These are phyloP conservation scores for Mirza zaza DNA, from an alignment of 2,113 vertebrate genomes.

Conservation along the genomic window DNA sequence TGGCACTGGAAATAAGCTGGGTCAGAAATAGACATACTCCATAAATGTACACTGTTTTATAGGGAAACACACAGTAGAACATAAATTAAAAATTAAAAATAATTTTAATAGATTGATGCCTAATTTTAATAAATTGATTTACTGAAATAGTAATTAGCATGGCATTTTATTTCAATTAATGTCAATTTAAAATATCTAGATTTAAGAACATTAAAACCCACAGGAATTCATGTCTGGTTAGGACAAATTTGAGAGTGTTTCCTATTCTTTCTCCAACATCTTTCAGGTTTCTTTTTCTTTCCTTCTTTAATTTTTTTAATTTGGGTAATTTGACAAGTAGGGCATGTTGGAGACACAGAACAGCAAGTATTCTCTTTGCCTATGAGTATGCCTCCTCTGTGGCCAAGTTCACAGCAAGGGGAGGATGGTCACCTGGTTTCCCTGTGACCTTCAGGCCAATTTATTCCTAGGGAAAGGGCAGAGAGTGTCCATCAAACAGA, in stretches of 20 bases:
- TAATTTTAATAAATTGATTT: neutral
- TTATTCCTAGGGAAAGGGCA: neutral
- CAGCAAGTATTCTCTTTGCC: neutral
- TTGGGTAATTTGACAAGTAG: neutral
- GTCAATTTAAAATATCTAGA: neutral
- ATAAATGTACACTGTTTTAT: neutral
- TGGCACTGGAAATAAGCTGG: neutral
- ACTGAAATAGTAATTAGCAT: neutral
- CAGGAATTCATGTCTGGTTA: neutral
- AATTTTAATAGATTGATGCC: neutral
- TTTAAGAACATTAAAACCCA: neutral
- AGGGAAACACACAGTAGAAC: neutral
- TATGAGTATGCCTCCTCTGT: neutral
- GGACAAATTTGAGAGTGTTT: neutral
- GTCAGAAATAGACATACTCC: neutral
- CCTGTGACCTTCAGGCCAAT: neutral
- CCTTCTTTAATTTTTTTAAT: neutral
- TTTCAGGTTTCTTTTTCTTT: neutral
- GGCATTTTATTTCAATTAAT: neutral
- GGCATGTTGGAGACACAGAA: neutral
- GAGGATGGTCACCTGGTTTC: neutral
- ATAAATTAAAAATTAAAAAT: neutral
- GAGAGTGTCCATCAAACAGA: neutral
- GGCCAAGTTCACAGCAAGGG: neutral
- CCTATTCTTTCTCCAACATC: neutral